These are phyloP conservation scores for Dynastes maya DNA, from an alignment of 2,888 invertebrate genomes.

Conservation along the genomic window DNA sequence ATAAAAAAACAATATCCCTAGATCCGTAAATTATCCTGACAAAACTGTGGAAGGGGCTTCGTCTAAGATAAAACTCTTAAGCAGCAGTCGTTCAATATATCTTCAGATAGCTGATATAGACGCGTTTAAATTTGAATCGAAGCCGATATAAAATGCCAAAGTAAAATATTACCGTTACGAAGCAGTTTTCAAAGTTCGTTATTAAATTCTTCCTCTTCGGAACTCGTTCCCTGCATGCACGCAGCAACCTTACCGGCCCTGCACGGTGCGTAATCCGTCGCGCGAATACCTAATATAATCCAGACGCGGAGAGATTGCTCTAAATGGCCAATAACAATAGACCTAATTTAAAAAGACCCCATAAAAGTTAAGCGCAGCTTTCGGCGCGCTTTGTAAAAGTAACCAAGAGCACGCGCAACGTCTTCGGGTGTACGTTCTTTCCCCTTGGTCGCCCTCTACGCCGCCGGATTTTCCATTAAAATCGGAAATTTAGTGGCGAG, in stretches of 20 bases:
- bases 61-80: slow-evolving; percentile 22
- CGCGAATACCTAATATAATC: slow-evolving; percentile 66
- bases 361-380: slow-evolving; percentile 68
- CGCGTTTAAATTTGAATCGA: slow-evolving; percentile 44
- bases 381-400: slow-evolving; percentile 62
- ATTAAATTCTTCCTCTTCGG: slow-evolving; percentile 62
- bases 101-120: background rate
- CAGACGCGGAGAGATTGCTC: slow-evolving; percentile 67
- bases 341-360: slow-evolving; percentile 69
- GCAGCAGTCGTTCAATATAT: slow-evolving; percentile 34
- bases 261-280: slow-evolving; percentile 64
- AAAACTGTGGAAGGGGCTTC: slow-evolving; percentile 10
- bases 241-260: slow-evolving; percentile 49
- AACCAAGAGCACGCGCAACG: slow-evolving; percentile 14
- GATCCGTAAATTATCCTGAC: slow-evolving; percentile 18
- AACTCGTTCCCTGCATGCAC: background rate
- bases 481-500: slow-evolving; percentile 75
- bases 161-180: slow-evolving; percentile 43
- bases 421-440: slow-evolving; percentile 16
- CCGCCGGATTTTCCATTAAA: slow-evolving; percentile 73
- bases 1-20: slow-evolving; percentile 40
- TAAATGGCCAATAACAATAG: slow-evolving; percentile 69
- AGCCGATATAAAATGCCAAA: slow-evolving; percentile 31
- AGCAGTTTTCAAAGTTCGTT: slow-evolving; percentile 51
- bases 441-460: slow-evolving; percentile 26